Percentiles rank a stretch among this genome's conserved stretches.
phyloP scores from a whole-genome alignment of 1,140 invertebrate species.

The Papilio aristodemus region DNA sequence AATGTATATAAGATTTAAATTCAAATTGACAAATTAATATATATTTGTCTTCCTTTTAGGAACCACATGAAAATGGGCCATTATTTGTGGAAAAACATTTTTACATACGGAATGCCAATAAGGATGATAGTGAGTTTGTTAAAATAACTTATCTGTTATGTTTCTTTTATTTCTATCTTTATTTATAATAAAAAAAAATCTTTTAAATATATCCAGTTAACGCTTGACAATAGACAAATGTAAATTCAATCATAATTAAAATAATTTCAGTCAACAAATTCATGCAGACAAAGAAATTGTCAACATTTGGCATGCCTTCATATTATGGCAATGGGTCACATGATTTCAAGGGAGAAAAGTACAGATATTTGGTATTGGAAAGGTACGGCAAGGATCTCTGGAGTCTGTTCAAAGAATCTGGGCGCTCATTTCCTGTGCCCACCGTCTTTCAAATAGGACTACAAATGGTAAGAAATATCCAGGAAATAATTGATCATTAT shows the following conservation, averaged over 20 bases:
- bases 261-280: conserved; percentile 87
- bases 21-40: no score
- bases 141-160: background rate
- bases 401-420: conserved; percentile 87
- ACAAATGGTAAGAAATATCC: conserved; percentile 88
- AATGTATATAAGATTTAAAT: no score
- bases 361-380: conserved; percentile 95
- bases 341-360: conserved; percentile 87
- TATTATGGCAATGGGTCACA: conserved; percentile 92
- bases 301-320: conserved; percentile 91
- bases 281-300: conserved; percentile 86
- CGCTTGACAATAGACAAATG: background rate
- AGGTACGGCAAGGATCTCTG: conserved; percentile 94
- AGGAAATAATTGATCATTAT: no score
- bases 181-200: conserved; percentile 19
- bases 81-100: conserved; percentile 98
- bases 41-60: conserved; percentile 80
- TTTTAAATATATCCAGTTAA: no score
- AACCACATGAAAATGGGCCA: conserved; percentile 95
- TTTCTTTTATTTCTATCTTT: conserved; percentile 16
- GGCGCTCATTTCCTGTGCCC: conserved; percentile 85
- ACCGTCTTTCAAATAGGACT: conserved; percentile 90
- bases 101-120: conserved; percentile 92
- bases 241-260: background rate
- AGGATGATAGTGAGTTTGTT: conserved; percentile 86